A percentile compares a stretch with the other conserved stretches of the same genome.
Evolutionary conservation across 2,888 invertebrate species (phyloP).

Genomic region (Bombyx huttoni): DNA sequence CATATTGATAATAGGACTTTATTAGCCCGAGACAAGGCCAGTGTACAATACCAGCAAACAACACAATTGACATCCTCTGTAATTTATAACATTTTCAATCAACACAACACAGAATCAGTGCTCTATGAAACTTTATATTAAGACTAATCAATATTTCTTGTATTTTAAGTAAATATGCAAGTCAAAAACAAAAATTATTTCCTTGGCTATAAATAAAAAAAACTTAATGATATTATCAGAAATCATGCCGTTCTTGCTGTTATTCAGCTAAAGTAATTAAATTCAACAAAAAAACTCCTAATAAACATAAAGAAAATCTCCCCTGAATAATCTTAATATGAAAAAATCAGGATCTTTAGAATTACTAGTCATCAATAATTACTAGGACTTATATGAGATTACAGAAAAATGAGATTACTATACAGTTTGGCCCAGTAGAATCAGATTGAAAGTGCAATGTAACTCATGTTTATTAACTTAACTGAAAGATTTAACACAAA

Average conservation of each 20-base stretch:
- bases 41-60: not conserved
- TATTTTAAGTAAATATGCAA: too few relatives aligned
- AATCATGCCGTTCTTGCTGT: not conserved
- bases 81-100: not conserved
- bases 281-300: not conserved
- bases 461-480: too few relatives aligned
- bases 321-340: not conserved
- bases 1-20: not conserved
- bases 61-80: not conserved
- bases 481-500: too few relatives aligned
- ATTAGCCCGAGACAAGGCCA: not conserved
- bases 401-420: too few relatives aligned
- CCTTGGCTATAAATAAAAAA: not conserved
- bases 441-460: too few relatives aligned
- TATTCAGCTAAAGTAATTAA: not conserved
- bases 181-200: not conserved
- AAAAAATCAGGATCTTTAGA: not conserved
- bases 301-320: not conserved
- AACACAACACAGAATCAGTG: too few relatives aligned
- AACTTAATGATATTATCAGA: not conserved
- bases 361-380: not conserved
- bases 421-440: too few relatives aligned
- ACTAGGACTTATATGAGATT: too few relatives aligned
- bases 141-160: too few relatives aligned
- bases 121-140: too few relatives aligned